Base-by-base conservation (phyloP, 2,797 vertebrate genomes). In the Acipenser oxyrinchus region DNA sequence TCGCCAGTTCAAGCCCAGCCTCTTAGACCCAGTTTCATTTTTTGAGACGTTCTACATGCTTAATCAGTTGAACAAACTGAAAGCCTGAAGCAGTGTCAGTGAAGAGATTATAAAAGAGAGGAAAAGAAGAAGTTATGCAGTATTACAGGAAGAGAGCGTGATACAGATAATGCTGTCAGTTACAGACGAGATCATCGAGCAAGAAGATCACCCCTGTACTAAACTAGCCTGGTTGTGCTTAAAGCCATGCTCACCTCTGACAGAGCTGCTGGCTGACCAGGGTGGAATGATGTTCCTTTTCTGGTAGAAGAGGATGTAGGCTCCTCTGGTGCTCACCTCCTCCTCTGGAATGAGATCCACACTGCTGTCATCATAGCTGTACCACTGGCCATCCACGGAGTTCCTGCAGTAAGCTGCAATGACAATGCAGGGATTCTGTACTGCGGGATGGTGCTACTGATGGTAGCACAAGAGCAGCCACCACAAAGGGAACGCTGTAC, bases 231-330 rank as follows among this genome's bases (percentile, higher is more conserved):
- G 23, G 23, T 37, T 37, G 23, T 37, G 23, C 23, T 37, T 37
- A 37, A 37, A 37, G 23, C 2, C 58, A 15, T 57, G 77, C 83
- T 49, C 73, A 96, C 95, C 95, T 89, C 86, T 83, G 77, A 87
- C 6, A 0, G 93, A 92, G 79, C 87, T 91, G 76, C 87, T 86
- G 62, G 91, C 92, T 0, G 93, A 94, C 93, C 93, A 94, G 0
- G 82, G 80, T 1, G 93, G 93, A 73, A 92, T 92, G 73, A 83
- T 81, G 65, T 92, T 88, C 6, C 91, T 84, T 71, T 92, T 90
- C 86, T 98, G 94, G 82, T 96, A 98, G 81, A 97, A 98, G 6
- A 98, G 91, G 74, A 97, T 96, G 81, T 97, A 98, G 64, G 94
- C 94, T 3, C 91, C 93, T 65, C 87, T 89, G 53, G 93, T 95